Conservation (phyloP, 2,888 invertebrate genomes). For the Podabrus alpinus region DNA sequence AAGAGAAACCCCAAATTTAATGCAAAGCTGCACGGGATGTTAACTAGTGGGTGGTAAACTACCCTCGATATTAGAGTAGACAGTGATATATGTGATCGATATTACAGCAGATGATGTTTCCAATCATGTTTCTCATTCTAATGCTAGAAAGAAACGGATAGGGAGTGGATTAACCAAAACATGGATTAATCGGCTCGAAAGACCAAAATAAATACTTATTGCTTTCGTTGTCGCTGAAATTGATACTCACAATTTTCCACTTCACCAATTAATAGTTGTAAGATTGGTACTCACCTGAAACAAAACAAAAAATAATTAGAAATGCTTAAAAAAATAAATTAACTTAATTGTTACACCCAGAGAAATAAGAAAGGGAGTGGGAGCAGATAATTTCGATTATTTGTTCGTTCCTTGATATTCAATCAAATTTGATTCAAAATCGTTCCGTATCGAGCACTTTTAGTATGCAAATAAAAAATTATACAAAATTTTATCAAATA, state of each 20-base stretch:
- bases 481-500: background rate
- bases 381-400: background rate
- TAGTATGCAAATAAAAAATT: background rate
- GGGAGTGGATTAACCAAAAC: background rate
- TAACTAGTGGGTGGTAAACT: conserved; percentile 35
- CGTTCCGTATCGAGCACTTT: background rate
- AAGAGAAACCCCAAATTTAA: background rate
- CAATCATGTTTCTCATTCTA: conserved; percentile 40
- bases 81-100: conserved; percentile 51
- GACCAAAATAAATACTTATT: no score
- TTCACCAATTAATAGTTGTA: background rate
- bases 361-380: background rate
- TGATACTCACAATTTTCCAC: background rate
- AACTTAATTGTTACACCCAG: background rate
- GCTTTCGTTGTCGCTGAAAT: background rate
- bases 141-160: background rate
- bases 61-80: conserved; percentile 43
- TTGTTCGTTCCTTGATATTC: no score
- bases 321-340: no score
- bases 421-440: background rate
- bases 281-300: background rate
- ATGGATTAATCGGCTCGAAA: background rate
- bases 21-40: conserved; percentile 3
- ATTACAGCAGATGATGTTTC: conserved; percentile 47
- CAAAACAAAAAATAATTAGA: background rate